Conservation (phyloP, 2,797 vertebrate genomes). For the Mormyrops attenuatus region DNA sequence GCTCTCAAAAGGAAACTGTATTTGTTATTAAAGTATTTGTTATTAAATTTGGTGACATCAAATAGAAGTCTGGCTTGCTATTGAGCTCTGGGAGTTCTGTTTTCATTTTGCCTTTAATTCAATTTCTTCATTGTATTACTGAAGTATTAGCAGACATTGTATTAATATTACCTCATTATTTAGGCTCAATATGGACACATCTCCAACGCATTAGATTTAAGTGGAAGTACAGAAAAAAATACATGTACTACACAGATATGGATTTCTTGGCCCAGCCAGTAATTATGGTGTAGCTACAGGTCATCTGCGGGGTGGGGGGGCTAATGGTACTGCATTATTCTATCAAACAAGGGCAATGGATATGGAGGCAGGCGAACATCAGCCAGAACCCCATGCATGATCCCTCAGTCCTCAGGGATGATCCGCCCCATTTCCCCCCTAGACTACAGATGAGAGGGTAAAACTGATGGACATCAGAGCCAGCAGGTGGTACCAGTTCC, state of each 20-base stretch:
- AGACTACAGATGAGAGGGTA: constrained; percentile 84
- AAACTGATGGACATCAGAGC: constrained; percentile 77
- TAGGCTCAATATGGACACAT: background rate
- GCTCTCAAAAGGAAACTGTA: background rate
- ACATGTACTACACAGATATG: background rate
- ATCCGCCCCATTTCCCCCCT: constrained; percentile 28
- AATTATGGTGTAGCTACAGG: background rate
- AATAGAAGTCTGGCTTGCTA: background rate
- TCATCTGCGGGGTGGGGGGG: background rate
- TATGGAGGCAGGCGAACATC: constrained; percentile 49
- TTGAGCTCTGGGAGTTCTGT: background rate
- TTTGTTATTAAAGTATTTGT: background rate
- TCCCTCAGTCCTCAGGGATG: constrained; percentile 48
- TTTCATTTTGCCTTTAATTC: background rate
- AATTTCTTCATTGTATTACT: background rate
- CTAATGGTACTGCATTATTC: background rate
- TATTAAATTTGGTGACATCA: constrained; percentile 6
- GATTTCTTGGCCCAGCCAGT: background rate
- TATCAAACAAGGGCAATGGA: constrained; percentile 48
- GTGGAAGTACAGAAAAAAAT: background rate
- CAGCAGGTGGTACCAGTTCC: constrained; percentile 96
- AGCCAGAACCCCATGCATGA: constrained; percentile 50
- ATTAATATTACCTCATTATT: background rate
- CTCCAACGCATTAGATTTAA: background rate
- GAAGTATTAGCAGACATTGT: background rate